Conservation (phyloP, 2,113 vertebrate genomes). For the Cavia porcellus region DNA sequence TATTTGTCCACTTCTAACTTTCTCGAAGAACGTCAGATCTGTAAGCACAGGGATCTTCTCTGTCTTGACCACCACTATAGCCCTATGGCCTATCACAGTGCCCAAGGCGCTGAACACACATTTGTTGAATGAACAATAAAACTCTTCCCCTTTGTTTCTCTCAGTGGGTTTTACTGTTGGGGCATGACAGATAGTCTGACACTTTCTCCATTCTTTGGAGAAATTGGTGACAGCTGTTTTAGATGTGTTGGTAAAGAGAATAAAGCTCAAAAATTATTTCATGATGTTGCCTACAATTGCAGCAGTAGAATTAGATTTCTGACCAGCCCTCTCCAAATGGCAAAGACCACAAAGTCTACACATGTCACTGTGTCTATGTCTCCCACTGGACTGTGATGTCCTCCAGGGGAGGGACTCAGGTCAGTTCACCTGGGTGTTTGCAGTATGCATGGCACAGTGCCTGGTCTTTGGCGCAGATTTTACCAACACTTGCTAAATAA, state of each 20-base stretch:
- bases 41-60: background rate
- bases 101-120: accelerated
- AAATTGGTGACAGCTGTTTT: background rate
- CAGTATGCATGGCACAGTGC: background rate
- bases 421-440: background rate
- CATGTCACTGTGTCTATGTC: background rate
- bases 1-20: background rate
- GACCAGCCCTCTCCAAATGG: background rate
- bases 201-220: background rate
- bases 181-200: background rate
- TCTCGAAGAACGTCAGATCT: background rate
- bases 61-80: background rate
- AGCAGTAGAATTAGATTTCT: background rate
- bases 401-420: background rate
- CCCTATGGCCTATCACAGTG: background rate
- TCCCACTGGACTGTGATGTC: background rate
- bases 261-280: background rate
- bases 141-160: background rate
- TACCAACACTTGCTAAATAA: background rate
- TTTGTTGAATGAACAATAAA: background rate
- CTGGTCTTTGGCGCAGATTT: background rate
- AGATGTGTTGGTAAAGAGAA: background rate
- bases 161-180: background rate
- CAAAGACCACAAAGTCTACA: background rate
- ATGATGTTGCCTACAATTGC: background rate